Conservation (phyloP, 1,140 invertebrate genomes). For the Polypedilum pembai region DNA sequence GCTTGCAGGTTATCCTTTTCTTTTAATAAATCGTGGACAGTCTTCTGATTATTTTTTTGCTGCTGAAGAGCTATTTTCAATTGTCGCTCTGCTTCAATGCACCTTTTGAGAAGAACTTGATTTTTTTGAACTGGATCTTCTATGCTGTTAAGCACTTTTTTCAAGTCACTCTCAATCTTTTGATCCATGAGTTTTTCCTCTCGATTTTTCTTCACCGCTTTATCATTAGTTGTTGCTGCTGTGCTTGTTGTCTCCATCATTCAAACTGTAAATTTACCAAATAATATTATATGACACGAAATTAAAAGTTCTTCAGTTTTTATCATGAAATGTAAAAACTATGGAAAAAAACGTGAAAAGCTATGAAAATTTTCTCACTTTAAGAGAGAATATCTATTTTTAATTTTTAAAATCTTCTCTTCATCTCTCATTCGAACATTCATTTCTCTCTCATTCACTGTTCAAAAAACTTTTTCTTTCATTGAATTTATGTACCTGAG, state of each 20-base stretch:
- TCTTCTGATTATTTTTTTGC: conserved; percentile 57
- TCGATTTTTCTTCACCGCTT: not conserved
- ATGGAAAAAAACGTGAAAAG: conserved; percentile 8
- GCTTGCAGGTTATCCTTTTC: conserved; percentile 77
- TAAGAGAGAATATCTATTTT: not conserved
- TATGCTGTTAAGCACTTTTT: not conserved
- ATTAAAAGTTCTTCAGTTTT: too few species aligned
- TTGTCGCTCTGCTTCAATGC: not conserved
- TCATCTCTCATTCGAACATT: too few species aligned
- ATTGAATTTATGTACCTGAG: not conserved
- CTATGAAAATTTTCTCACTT: not conserved
- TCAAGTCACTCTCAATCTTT: not conserved
- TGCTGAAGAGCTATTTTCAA: not conserved
- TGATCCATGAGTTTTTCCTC: conserved; percentile 1
- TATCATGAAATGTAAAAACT: too few species aligned
- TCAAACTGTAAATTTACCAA: too few species aligned
- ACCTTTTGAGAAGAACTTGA: not conserved
- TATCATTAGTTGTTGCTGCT: not conserved
- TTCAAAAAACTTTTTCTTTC: not conserved
- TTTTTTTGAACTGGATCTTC: not conserved
- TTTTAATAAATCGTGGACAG: conserved; percentile 52
- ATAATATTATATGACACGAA: too few species aligned
- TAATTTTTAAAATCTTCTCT: not conserved
- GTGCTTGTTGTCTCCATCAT: not conserved
- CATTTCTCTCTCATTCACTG: not conserved